Base-by-base conservation (phyloP, 1,140 invertebrate genomes). In the Mactra quadrangularis region DNA sequence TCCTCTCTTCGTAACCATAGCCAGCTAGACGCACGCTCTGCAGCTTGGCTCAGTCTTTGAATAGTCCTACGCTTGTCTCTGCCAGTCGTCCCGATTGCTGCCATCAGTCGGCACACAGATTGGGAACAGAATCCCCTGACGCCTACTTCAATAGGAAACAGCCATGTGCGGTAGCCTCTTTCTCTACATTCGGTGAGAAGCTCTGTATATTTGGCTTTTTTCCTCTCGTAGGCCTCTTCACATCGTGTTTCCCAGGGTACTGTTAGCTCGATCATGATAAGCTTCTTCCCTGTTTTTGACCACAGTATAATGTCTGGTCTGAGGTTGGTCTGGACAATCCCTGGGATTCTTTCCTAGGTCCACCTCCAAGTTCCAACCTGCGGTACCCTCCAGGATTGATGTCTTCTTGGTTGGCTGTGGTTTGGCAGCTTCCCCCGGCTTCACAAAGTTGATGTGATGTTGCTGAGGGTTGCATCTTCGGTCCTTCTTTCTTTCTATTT, bases 151-250 rank as follows among this genome's bases (percentile, higher is more conserved):
- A 78, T 22, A 27, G 59, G 59, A 22, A 78, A 78, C 3, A 55
- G 59, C 76, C 62, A 81, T 70, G 41, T 59, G 22, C 29, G 45
- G 62, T 64, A 81, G 50, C 64, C 77, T 52, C 41, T 11, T 50
- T 59, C 22, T 19, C 47, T 70, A 22, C 62, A 70, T 4, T 27
- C n/a, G 2, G 59, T 35, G 3, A 60, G n/a, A 15, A 57, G 57
- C 38, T 74, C 41, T 53, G 57, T 74, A 25, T 70, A 70, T 57
- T 55, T 77, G 0, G 64, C 57, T 17, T 71, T 59, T 15, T 82
- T 82, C 57, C 79, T 31, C 25, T 82, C 57, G 22, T 82, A 64
- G 38, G 57, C 79, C 52, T 52, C 57, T 33, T 82, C 55, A 64
- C 60, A 62, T 45, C 45, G 59, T 59, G 53, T 62, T 60, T 72